Evolutionary conservation across 2,113 vertebrate species (phyloP), one percentile per base, ranked within the genome.

Genomic region (Leucoraja erinaceus): DNA sequence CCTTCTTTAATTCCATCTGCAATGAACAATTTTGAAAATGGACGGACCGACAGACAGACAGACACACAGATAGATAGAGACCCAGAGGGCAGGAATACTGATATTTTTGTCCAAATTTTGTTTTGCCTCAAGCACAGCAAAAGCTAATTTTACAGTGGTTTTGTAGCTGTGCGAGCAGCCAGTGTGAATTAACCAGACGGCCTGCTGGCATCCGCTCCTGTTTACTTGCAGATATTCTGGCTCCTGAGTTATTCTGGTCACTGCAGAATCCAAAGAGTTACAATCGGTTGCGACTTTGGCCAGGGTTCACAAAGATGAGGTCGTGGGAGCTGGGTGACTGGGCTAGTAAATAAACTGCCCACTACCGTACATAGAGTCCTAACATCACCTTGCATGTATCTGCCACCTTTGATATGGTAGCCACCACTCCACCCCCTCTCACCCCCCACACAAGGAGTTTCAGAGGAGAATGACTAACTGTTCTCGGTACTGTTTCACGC

Each of bases 101-200:
- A 88, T 88, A 88, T 88, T 88, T 63, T 88, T 88, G 63, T 88
- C 59, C 28, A 3, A 88, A 59, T 88, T 33, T 31, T 88, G 83
- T 88, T 88, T 88, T 92, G 68, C 74, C 91, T 92, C 6, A 22
- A 38, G 91, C 91, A 92, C 33, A 14, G 72, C 91, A 75, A 92
- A 92, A 76, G 16, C 38, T 88, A 88, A 88, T 88, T 88, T 66
- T 88, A 66, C 59, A 88, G 59, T 61, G 59, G 83, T 88, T 88
- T 88, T 88, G 54, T 56, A 61, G 81, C 81, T 61, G 56, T 61
- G 83, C 61, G 59, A 88, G 83, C 83, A 88, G 83, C 59, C 59
- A 88, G 83, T 88, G 83, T 88, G 83, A 61, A 66, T 88, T 88
- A 31, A 88, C 83, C 83, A 88, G 83, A 88, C 28, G 16, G 83